Base-by-base conservation (phyloP, 2,113 vertebrate genomes). In the Pogona vitticeps region DNA sequence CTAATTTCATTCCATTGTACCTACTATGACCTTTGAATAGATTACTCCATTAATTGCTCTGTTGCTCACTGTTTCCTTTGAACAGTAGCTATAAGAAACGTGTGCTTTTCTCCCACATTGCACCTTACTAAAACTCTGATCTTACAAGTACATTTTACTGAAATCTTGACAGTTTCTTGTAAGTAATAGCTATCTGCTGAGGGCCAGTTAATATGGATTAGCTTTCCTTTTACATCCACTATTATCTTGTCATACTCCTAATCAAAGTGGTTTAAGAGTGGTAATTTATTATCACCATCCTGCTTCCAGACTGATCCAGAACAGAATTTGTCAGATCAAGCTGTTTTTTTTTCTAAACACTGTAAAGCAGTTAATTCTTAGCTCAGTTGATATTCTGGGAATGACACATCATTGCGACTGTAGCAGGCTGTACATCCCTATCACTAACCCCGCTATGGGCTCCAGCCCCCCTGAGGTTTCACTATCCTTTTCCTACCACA, bases 1-100 rank as follows among this genome's bases (percentile, higher is more conserved):
- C 85, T 86, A 86, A 73, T 86, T 86, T 73, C 68, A 52, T 86
- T 75, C 36, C 36, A 80, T 33, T 79, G 42, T 58, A 71, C 68
- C 68, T 86, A 77, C 68, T 86, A 68, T 80, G 85, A 18, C 36
- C 77, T 80, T 77, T 81, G 58, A 81, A 36, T 28, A 73, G 68
- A 38, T 52, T 75, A 73, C 68, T 73, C 70, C 26, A 58, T 75
- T 81, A 65, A 86, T 86, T 73, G 68, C 70, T 73, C 38, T 52
- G 68, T 73, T 81, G 56, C 56, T 81, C 70, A 80, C 28, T 65
- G 38, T 70, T 86, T 73, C 61, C 77, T 65, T 80, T 52, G 68
- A 75, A 18, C 31, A 63, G 31, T 46, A 61, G 59, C 28, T 72
- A 28, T 61, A 80, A 80, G 72, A 80, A 80, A 17, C 72, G 36